These are phyloP conservation scores for Calliphora vicina DNA, from an alignment of 1,140 invertebrate species.

Conservation along the genomic window DNA sequence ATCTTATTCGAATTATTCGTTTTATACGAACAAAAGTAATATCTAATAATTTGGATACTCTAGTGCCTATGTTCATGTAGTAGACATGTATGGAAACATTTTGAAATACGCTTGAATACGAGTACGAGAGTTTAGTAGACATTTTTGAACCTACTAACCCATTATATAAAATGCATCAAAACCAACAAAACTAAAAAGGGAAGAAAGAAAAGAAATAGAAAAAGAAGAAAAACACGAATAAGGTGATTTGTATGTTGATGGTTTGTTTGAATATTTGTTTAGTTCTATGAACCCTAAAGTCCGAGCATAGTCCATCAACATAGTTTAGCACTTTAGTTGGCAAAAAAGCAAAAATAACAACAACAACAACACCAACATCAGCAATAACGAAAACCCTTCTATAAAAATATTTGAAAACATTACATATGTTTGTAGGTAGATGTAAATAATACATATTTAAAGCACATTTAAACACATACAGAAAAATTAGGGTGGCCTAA, in stretches of 20 bases:
- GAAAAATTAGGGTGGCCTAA: no score
- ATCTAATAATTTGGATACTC: no score
- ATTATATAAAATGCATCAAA: slow-evolving; percentile 43
- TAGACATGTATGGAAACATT: background rate
- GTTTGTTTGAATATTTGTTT: slow-evolving; percentile 20
- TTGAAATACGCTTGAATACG: background rate
- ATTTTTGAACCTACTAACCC: slow-evolving; percentile 12
- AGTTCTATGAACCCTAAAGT: slow-evolving; percentile 14
- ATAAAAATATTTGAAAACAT: background rate
- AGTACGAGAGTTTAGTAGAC: background rate
- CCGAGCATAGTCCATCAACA: slow-evolving; percentile 45
- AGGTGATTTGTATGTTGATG: slow-evolving; percentile 40
- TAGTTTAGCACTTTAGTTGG: slow-evolving; percentile 60
- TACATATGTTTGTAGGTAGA: no score
- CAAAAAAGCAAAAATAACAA: slow-evolving; percentile 45
- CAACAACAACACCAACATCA: no score
- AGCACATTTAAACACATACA: no score
- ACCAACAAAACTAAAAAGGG: slow-evolving; percentile 51
- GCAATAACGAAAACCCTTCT: background rate
- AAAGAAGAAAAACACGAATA: slow-evolving; percentile 38
- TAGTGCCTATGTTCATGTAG: background rate
- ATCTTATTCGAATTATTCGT: no score
- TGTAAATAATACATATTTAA: no score
- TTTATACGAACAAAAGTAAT: no score
- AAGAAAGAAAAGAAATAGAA: slow-evolving; percentile 42